Conservation (phyloP, 1,140 invertebrate genomes). For the Planococcus citri region DNA sequence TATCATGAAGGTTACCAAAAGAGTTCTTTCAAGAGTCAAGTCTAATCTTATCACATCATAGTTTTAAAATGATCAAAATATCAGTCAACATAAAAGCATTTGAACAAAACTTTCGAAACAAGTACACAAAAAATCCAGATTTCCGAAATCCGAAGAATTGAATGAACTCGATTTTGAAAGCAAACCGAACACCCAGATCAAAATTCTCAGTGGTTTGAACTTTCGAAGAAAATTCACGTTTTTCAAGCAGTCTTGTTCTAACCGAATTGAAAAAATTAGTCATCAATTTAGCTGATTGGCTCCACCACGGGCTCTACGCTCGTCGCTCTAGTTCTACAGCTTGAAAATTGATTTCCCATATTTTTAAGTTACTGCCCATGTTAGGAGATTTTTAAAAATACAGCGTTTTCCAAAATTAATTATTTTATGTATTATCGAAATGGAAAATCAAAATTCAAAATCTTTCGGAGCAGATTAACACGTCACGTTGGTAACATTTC, state of each 20-base stretch:
- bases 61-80: not conserved
- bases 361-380: too few species aligned
- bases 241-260: not conserved
- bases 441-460: too few species aligned
- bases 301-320: too few species aligned
- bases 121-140: not conserved
- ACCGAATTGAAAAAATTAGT: too few species aligned
- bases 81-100: not conserved
- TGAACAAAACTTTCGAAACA: not conserved
- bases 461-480: too few species aligned
- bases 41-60: not conserved
- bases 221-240: not conserved
- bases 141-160: not conserved
- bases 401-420: too few species aligned
- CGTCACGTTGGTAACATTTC: too few species aligned
- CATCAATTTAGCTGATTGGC: too few species aligned
- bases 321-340: too few species aligned
- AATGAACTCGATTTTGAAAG: conserved; percentile 2
- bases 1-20: not conserved
- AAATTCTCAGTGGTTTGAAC: not conserved
- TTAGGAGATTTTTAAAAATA: too few species aligned
- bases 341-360: too few species aligned
- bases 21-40: not conserved
- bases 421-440: too few species aligned
- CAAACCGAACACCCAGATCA: conserved; percentile 10